Conservation (phyloP, 2,113 vertebrate genomes). For the Silurus glanis region DNA sequence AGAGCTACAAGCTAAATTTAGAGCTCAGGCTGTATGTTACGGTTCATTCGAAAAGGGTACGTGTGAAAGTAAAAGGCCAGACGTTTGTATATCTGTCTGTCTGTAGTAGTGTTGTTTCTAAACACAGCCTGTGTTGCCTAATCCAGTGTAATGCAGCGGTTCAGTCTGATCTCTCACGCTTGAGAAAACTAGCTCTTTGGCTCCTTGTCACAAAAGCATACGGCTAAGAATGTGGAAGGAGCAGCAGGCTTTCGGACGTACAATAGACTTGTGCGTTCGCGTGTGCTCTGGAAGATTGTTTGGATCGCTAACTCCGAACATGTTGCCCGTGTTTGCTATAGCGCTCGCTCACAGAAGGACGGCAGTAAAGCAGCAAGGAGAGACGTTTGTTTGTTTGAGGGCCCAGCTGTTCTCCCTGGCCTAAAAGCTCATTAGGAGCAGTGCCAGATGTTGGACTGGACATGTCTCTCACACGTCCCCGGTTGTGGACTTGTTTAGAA, state of each 20-base stretch:
- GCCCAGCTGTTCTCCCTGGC: conserved; percentile 4
- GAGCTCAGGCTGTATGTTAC: neutral
- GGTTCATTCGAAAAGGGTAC: neutral
- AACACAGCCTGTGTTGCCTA: conserved; percentile 3
- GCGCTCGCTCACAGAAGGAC: conserved; percentile 9
- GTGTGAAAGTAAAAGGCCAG: neutral
- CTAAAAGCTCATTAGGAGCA: conserved; percentile 28
- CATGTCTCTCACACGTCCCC: neutral
- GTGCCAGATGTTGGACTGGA: conserved; percentile 38
- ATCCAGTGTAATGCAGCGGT: conserved; percentile 45
- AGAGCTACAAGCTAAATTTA: conserved; percentile 33
- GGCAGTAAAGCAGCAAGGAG: conserved; percentile 26
- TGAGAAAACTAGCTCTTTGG: conserved; percentile 55
- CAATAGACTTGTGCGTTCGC: conserved; percentile 4
- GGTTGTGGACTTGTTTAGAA: neutral
- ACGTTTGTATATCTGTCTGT: neutral
- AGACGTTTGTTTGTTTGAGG: conserved; percentile 17
- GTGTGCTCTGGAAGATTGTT: neutral
- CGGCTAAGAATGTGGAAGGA: conserved; percentile 36
- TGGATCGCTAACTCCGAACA: conserved; percentile 21
- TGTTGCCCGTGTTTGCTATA: conserved; percentile 38
- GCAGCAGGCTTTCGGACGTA: conserved; percentile 22
- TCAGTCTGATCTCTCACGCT: conserved; percentile 46
- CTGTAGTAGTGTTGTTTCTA: neutral
- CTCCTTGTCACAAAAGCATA: conserved; percentile 46